A percentile compares a stretch with the other conserved stretches of the same genome.
These are phyloP conservation scores for Palythoa heliodiscus DNA, from an alignment of 92 coral and sea anemone genomes.

Conservation along the genomic window DNA sequence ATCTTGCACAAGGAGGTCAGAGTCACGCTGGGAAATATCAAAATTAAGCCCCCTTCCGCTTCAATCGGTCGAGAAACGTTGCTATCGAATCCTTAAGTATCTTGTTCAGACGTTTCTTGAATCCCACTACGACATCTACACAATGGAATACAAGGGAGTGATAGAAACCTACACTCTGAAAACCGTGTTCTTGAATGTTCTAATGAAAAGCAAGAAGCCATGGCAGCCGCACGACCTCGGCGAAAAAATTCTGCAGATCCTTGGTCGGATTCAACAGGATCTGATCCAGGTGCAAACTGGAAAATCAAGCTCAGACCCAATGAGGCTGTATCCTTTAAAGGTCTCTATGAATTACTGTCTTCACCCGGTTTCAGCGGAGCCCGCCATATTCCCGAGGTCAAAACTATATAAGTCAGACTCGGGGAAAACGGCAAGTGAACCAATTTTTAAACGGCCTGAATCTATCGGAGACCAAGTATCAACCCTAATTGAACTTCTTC, in stretches of 20 bases:
- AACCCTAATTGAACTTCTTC: slow-evolving; percentile 52
- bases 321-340: background rate
- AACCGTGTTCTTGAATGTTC: slow-evolving; percentile 44
- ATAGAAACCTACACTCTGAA: slow-evolving; percentile 58
- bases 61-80: slow-evolving; percentile 21
- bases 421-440: slow-evolving; percentile 7
- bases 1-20: slow-evolving; percentile 56
- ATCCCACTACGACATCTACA: slow-evolving; percentile 51
- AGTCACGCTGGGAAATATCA: slow-evolving; percentile 43
- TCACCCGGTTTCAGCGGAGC: background rate
- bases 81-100: background rate
- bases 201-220: background rate
- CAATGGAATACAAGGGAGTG: slow-evolving; percentile 55
- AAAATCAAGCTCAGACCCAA: background rate
- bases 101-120: slow-evolving; percentile 51
- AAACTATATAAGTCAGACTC: background rate
- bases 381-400: background rate
- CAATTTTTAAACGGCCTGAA: slow-evolving; percentile 42
- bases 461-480: slow-evolving; percentile 50
- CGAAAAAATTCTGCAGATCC: background rate
- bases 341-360: background rate
- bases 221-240: background rate
- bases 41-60: slow-evolving; percentile 38
- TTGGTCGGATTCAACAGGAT: background rate
- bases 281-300: background rate